Evolutionary conservation across 2,113 vertebrate genomes (phyloP), one percentile per base, ranked within the genome.

Genomic region (Mystacornis crossleyi): DNA sequence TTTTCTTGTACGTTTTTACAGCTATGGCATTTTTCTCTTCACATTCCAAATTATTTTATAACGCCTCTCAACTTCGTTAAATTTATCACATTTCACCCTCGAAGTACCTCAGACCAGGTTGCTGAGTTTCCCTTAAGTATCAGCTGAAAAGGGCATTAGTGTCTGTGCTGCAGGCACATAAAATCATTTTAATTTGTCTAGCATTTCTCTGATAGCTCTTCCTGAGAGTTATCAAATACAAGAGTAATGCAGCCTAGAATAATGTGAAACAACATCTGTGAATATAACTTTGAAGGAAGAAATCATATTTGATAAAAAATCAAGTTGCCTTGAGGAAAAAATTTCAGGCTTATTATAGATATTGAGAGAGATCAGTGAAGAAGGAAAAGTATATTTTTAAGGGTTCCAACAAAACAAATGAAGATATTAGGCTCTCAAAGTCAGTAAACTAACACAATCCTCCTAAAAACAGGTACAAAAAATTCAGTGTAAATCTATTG

Each of bases 131-230:
- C 45, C 75, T 45, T 61, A 89, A 36, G 42, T 88, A 80, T 51
- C 45, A 75, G 29, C 74, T 91, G 91, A 87, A 96, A 96, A 90
- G 50, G 12, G 38, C 50, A 79, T 87, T 77, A 87, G 45, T 55
- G 85, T 93, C 62, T 95, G 81, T 71, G 70, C 61, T 91, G 53
- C 73, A 90, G 69, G 47, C 29, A 0, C 38, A 73, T 53, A 80
- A 50, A 77, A 88, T 82, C 3, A 70, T 82, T 89, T 91, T 89
- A 34, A 65, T 93, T 96, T 82, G 54, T 80, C 77, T 89, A 81
- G 73, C 20, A 72, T 85, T 87, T 91, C 38, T 87, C 50, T 65
- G 20, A 72, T 75, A 96, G 81, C 36, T 91, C 51, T 88, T 42
- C 16, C 42, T n/a, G 42, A 90, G 54, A 90, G 45, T 93, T 94